Conservation (phyloP, 2,113 vertebrate genomes). For the Saccopteryx bilineata region DNA sequence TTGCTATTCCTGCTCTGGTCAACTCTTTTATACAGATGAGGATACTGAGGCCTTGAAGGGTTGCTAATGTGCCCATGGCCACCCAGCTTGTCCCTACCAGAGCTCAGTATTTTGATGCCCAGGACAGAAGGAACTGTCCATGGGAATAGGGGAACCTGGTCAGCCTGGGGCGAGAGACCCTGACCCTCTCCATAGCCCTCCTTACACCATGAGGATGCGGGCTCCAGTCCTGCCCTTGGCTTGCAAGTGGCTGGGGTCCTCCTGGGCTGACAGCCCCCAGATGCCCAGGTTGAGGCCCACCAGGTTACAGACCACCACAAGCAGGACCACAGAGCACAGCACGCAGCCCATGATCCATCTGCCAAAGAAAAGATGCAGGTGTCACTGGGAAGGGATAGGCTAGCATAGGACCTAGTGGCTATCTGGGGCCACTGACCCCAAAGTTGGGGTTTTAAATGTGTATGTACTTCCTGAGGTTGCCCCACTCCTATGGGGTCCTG, state of each 20-base stretch:
- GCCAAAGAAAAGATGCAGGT: not conserved
- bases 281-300: constrained; percentile 87
- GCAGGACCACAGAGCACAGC: constrained; percentile 88
- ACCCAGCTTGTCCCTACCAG: not conserved
- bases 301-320: constrained; percentile 87
- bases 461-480: not conserved
- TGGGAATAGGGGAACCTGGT: not conserved
- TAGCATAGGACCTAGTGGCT: not conserved
- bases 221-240: constrained; percentile 85
- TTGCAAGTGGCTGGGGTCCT: constrained; percentile 83
- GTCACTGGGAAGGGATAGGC: not conserved
- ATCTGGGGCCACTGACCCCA: not conserved
- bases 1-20: not conserved
- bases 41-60: not conserved
- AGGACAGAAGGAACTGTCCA: not conserved
- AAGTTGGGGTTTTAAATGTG: not conserved
- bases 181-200: not conserved
- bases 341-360: constrained; percentile 88
- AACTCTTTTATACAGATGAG: not conserved
- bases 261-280: constrained; percentile 84
- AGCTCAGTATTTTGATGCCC: not conserved
- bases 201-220: constrained; percentile 90
- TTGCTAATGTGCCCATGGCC: not conserved
- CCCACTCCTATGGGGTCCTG: not conserved
- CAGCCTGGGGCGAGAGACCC: not conserved